Evolutionary conservation across 2,113 vertebrate species (phyloP), one percentile per base, ranked within the genome.

Genomic region (Pseudorectes ferrugineus): DNA sequence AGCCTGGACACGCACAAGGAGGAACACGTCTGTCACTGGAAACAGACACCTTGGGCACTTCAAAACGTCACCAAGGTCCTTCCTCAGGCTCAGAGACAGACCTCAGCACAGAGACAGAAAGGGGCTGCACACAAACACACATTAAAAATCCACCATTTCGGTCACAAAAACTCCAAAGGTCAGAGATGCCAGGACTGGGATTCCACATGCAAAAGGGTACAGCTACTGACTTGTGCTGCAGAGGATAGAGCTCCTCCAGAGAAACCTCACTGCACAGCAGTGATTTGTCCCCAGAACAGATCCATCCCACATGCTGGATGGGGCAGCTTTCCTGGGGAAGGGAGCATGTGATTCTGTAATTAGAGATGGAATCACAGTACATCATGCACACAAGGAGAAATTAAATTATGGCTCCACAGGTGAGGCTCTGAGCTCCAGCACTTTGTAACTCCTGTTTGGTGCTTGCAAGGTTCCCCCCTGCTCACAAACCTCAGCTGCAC

Each of bases 381-480:
- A 5, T 19, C 46, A 5, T 19, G 51, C 42, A 71, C 55, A 58
- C 0, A 0, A 92, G 49, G n/a, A 82, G 70, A 85, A 66, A 88
- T 83, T 70, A 54, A 88, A 73, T 67, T 77, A 71, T 8, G 3
- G 63, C 67, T 95, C 70, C 59, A 24, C 1, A 4, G 46, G 49
- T n/a, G 28, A 89, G 62, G 58, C 12, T 76, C 49, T 20, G 15
- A 85, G 84, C n/a, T 65, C 40, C 10, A 1, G 61, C 8, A 1
- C 31, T 72, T 58, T 67, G 12, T 21, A 87, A 52, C 21, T 70
- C 20, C 54, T 43, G 7, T 38, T 77, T 6, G 0, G 62, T 2
- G 1, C 33, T 61, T 5, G 1, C 2, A 4, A 79, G 35, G 11
- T 7, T 66, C 33, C 16, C 33, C 31, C 10, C 1, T n/a, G 0